Conservation (phyloP, 2,113 vertebrate species). For the Archocentrus centrarchus region DNA sequence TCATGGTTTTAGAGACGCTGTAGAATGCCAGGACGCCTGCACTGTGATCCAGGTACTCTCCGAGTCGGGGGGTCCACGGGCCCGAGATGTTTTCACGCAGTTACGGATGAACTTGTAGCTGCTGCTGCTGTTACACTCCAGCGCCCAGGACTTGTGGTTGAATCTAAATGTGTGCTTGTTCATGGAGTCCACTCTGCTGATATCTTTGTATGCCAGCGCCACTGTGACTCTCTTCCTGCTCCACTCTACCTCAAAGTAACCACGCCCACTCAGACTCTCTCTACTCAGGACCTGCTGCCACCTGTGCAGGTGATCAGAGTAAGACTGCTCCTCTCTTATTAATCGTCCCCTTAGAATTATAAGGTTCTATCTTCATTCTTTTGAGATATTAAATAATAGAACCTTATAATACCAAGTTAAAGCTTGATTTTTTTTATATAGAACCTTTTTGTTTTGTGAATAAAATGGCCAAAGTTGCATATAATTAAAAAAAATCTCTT, state of each 20-base stretch:
- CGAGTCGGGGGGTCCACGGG: not conserved
- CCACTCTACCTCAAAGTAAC: not conserved
- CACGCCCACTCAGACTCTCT: not conserved
- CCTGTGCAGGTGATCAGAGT: not conserved
- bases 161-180: too few relatives aligned
- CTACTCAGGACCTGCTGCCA: not conserved
- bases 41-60: not conserved
- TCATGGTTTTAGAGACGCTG: not conserved
- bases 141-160: too few relatives aligned
- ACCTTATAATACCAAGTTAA: too few relatives aligned
- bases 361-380: too few relatives aligned
- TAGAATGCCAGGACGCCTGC: not conserved
- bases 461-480: too few relatives aligned
- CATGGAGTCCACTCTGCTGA: not conserved
- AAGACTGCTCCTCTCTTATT: not conserved
- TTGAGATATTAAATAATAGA: too few relatives aligned
- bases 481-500: too few relatives aligned
- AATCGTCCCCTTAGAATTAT: too few relatives aligned
- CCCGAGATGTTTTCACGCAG: not conserved
- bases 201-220: not conserved
- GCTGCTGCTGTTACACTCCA: not conserved
- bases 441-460: too few relatives aligned
- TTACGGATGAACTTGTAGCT: not conserved
- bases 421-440: too few relatives aligned
- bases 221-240: not conserved